phyloP scores from a whole-genome alignment of 2,797 vertebrate genomes.

The Lerista edwardsae region DNA sequence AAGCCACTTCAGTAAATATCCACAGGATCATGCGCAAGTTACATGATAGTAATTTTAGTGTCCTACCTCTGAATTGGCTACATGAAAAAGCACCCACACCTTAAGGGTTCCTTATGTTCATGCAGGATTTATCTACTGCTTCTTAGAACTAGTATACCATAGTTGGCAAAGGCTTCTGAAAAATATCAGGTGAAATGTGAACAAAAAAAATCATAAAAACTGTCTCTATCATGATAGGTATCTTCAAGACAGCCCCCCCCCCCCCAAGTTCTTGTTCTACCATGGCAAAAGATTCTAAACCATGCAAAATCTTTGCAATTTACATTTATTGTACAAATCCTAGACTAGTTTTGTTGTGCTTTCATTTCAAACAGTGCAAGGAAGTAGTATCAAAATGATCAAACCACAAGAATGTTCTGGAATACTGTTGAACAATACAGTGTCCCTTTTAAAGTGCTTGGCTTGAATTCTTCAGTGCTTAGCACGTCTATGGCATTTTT shows the following conservation, averaged over 20 bases:
- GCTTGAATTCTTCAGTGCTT: not conserved
- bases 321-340: not conserved
- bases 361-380: accelerated
- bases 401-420: not conserved
- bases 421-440: not conserved
- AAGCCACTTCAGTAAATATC: not conserved
- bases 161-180: not conserved
- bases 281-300: not conserved
- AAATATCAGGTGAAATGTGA: accelerated
- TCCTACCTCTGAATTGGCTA: not conserved
- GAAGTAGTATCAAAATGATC: not conserved
- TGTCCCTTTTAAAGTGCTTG: not conserved
- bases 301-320: not conserved
- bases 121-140: accelerated
- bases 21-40: not conserved
- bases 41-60: not conserved
- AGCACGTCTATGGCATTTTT: not conserved
- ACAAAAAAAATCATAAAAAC: not conserved
- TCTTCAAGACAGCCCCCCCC: accelerated
- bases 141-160: not conserved
- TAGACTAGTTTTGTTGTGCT: not conserved
- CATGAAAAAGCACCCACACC: not conserved
- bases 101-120: conserved; percentile 1
- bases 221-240: not conserved
- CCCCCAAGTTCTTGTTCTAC: not conserved